Evolutionary conservation across 2,113 vertebrate species (phyloP).

Genomic region (Chaetops frenatus): DNA sequence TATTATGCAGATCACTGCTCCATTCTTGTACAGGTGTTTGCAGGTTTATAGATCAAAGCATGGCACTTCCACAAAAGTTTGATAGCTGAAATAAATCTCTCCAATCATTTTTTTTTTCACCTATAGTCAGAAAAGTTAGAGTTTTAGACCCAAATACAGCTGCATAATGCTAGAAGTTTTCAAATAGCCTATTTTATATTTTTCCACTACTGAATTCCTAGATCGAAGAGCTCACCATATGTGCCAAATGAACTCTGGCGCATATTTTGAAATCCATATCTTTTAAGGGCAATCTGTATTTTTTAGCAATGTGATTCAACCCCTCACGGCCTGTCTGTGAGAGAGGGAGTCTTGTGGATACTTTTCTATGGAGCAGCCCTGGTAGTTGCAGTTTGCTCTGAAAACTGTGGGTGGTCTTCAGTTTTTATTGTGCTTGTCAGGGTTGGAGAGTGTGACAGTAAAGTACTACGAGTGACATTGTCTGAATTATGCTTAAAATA

Average conservation of each 20-base stretch:
- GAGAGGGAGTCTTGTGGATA: not conserved
- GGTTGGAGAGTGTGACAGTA: not conserved
- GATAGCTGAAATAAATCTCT: not conserved
- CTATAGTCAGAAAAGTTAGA: not conserved
- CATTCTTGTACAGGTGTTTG: not conserved
- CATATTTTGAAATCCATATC: not conserved
- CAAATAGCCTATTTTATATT: not conserved
- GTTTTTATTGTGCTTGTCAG: not conserved
- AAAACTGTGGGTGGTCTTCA: slow-evolving; percentile 3
- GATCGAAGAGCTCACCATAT: not conserved
- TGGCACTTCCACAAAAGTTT: not conserved
- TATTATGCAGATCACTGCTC: fast-evolving
- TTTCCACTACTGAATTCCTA: not conserved
- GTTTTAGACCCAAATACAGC: not conserved
- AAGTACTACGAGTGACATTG: fast-evolving
- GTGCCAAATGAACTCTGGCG: not conserved
- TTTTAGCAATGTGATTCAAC: not conserved
- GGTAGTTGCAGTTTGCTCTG: not conserved
- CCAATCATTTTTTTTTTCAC: not conserved
- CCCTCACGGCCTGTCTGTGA: not conserved
- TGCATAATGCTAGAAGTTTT: not conserved
- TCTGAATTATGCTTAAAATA: not conserved
- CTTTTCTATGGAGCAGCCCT: not conserved
- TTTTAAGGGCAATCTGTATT: not conserved
- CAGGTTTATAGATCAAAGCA: not conserved